Evolutionary conservation across 2,888 invertebrate species (phyloP), one percentile per base, ranked within the genome.

Genomic region (Athalia rosae): DNA sequence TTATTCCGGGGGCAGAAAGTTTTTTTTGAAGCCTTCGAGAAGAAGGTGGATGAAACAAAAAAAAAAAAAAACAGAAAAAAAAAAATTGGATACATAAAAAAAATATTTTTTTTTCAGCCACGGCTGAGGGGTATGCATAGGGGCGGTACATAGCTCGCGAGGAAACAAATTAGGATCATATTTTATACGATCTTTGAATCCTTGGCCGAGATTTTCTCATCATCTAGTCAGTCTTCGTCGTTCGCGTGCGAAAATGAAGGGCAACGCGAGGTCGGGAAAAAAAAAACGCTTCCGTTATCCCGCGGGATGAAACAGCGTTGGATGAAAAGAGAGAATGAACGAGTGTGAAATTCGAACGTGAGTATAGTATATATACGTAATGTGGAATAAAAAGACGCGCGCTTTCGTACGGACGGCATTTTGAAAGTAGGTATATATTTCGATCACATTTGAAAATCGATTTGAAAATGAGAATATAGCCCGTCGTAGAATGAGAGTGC

Each of bases 1-100:
- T 82, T 82, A 81, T 81, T 71, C 76, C 53, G 5, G 11, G 28
- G 6, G 50, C 43, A 13, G 50, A 77, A 77, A 62, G 43, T 73
- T 77, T 73, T 69, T 15, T 8, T 13, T 48, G 28, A 59, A 43
- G 59, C 41, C 50, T 45, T 61, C 3, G 11, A 11, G n/a, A 56
- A 56, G 56, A 13, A 53, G 13, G 7, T 47, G 7, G 13, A 6
- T 47, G 28, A 41, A 13, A 28, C 67, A 28, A 41, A 67, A 50
- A 28, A 50, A 43, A 48, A 67, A 41, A 50, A 53, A n/a, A 53
- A 56, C 73, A 15, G 15, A 15, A 43, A 62, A 28, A 28, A 28
- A 2, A 28, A 28, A n/a, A n/a, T n/a, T n/a, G n/a, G n/a, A n/a
- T n/a, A n/a, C n/a, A n/a, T n/a, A n/a, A n/a, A n/a, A n/a, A n/a